A percentile compares a stretch with the other conserved stretches of the same genome.
phyloP scores from a whole-genome alignment of 2,797 vertebrate genomes.

The Crypturellus tataupa region DNA sequence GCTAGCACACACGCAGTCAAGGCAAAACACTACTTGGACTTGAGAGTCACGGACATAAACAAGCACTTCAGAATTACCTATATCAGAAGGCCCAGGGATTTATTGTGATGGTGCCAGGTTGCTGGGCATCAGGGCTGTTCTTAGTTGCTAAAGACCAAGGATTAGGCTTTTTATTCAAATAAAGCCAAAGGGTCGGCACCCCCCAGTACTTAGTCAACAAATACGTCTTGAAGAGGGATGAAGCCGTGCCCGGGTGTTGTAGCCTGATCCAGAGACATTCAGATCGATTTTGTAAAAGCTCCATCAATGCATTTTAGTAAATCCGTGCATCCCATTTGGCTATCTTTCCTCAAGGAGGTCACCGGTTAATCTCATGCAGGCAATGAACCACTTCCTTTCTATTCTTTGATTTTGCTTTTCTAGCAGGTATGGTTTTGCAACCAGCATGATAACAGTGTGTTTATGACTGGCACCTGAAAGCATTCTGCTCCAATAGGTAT shows the following conservation, averaged over 20 bases:
- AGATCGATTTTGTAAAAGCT: not conserved
- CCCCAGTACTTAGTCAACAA: not conserved
- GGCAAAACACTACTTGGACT: not conserved
- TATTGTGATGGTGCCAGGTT: not conserved
- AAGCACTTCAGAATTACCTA: not conserved
- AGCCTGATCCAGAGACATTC: not conserved
- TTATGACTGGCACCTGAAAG: slow-evolving; percentile 35
- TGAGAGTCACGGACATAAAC: not conserved
- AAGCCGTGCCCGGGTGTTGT: not conserved
- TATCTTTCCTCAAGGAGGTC: slow-evolving; percentile 18
- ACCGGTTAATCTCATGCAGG: slow-evolving; percentile 18
- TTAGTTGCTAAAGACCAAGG: not conserved
- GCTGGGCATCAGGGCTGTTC: fast-evolving
- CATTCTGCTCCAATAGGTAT: not conserved
- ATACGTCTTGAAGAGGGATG: not conserved
- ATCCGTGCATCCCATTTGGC: not conserved
- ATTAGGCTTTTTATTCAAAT: not conserved
- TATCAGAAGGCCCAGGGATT: not conserved
- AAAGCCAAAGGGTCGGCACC: not conserved
- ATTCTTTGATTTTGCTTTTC: slow-evolving; percentile 45
- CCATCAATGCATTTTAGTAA: not conserved
- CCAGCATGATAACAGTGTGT: slow-evolving; percentile 10
- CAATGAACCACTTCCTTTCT: slow-evolving; percentile 1
- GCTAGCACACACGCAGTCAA: not conserved
- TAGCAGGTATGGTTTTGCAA: slow-evolving; percentile 10